Conservation (phyloP, 2,113 vertebrate genomes). For the Phodopus roborovskii region DNA sequence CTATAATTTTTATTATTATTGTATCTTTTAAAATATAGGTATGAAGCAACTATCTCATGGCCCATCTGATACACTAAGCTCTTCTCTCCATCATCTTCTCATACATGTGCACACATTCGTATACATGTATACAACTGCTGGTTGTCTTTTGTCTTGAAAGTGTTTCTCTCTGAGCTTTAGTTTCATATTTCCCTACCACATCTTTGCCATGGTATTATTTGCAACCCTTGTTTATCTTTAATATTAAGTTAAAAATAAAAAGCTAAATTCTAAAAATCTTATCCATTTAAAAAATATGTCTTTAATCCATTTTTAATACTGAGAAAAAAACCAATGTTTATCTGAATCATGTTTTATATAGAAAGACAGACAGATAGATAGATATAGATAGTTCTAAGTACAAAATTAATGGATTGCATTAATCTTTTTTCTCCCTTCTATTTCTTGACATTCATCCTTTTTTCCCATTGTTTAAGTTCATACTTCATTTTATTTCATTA, state of each 20-base stretch:
- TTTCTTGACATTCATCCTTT: neutral
- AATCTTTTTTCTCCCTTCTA: neutral
- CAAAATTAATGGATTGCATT: neutral
- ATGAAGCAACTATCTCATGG: neutral
- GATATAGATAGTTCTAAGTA: neutral
- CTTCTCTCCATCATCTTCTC: neutral
- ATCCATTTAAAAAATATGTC: too few species aligned
- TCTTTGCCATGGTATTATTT: conserved; percentile 6
- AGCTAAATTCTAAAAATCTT: neutral
- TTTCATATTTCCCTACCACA: neutral
- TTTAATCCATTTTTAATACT: neutral
- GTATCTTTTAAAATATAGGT: neutral
- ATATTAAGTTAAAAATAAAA: neutral
- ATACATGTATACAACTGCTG: neutral
- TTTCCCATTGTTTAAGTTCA: neutral
- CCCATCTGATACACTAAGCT: neutral
- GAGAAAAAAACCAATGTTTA: neutral
- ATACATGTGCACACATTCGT: neutral
- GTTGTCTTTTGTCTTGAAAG: neutral
- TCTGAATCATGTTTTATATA: neutral
- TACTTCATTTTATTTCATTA: neutral
- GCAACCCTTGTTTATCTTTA: neutral
- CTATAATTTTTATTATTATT: neutral
- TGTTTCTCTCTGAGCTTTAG: neutral
- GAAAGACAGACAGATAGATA: too few species aligned